Evolutionary conservation across 2,797 vertebrate species (phyloP), one percentile per base, ranked within the genome.

Genomic region (Hemitrygon akajei): DNA sequence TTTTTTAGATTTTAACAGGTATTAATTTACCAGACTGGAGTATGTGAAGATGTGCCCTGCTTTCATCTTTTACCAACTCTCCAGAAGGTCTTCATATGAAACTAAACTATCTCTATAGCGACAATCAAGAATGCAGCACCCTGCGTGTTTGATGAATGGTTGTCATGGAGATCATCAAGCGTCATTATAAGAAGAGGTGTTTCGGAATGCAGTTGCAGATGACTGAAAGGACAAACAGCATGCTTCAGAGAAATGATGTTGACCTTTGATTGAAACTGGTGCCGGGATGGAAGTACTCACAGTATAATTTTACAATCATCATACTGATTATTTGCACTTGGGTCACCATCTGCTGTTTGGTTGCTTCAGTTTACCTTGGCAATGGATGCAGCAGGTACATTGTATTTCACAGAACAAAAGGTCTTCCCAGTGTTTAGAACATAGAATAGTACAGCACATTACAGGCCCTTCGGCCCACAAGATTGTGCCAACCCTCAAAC

Each of bases 341-440:
- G 40, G 18, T 11, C 37, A 56, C 91, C 60, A 89, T 16, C 10
- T 87, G 30, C 30, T 94, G 94, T 94, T 94, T 95, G 16, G 89
- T 95, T 95, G 93, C 84, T 95, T 34, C 12, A 79, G 79, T 95
- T 93, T 71, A 92, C 94, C 95, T 94, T 79, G 92, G 22, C 40
- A 93, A 95, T 96, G 95, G 93, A 95, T 95, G 94, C 93, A 94
- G 95, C 96, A 96, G 95, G 94, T 95, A 95, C 47, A 94, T 94
- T 95, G 34, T 27, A 16, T 14, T 73, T 37, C 37, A 18, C 40
- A 94, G 95, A 96, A 96, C 95, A 95, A 96, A 95, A 94, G 77
- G 95, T 95, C 84, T 96, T 94, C 95, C 95, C 96, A 96, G 95
- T 96, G 95, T 97, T 97, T 96, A 96, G n/a, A n/a, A n/a, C n/a